Base-by-base conservation (phyloP, 2,113 vertebrate genomes). In the Rhinolophus sinicus region DNA sequence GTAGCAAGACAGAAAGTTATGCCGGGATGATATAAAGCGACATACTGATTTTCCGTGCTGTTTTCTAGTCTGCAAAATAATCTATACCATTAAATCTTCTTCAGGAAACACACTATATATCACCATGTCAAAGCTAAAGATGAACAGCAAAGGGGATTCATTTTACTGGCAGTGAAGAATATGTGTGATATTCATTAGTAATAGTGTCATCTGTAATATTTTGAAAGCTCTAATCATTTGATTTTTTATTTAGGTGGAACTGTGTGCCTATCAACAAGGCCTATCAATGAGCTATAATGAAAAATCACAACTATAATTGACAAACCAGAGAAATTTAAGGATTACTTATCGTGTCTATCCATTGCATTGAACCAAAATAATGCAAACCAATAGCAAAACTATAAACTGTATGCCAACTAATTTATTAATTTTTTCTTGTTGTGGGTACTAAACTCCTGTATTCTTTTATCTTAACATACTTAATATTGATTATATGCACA, bases 61-160 rank as follows among this genome's bases (percentile, higher is more conserved):
- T 64, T 75, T 96, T 87, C 44, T 84, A 70, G 21, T 62, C 86
- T 83, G 24, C 35, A 80, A 82, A 90, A 78, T 95, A 91, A 93
- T 77, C 84, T 86, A 62, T 28, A 92, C 22, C 10, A 2, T 83
- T 96, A 82, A 93, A 72, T 82, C n/a, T 77, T 64, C 54, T 28
- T 72, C 21, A 75, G 35, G 47, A 93, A 95, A 69, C 33, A 80
- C 92, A 30, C 44, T 44, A 30, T 75, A 14, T 47, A 65, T 95
- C 88, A 90, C 16, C 80, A 64, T 92, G 60, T 94, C 81, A 96
- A 75, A 60, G 18, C 47, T 88, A 72, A 67, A 69, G 44, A 86
- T 83, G 38, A 92, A 92, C 15, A 76, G 24, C 1, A 87, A 90
- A 86, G 44, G 87, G 13, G 11, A 90, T 87, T 87, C 14, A 65